Conservation (phyloP, 1,140 invertebrate genomes). For the Drosophila bocki region DNA sequence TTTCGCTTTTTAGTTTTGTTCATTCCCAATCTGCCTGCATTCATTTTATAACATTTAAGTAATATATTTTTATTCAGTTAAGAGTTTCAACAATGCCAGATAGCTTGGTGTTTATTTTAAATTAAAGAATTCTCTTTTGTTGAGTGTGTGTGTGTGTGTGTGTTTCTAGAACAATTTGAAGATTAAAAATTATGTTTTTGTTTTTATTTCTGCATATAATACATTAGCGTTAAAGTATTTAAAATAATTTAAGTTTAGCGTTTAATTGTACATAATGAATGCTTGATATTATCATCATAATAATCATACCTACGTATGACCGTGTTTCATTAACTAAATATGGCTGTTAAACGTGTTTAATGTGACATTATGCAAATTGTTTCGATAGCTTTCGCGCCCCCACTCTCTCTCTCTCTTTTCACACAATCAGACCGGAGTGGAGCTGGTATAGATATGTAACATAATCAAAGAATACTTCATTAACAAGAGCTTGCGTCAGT, state of each 20-base stretch:
- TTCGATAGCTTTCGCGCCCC: conserved; percentile 6
- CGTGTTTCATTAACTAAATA: conserved; percentile 79
- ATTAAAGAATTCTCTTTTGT: conserved; percentile 70
- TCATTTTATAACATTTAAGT: conserved; percentile 29
- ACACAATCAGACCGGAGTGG: conserved; percentile 32
- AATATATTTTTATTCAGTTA: conserved; percentile 23
- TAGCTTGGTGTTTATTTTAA: conserved; percentile 54
- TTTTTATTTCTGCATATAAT: conserved; percentile 64
- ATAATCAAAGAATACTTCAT: conserved; percentile 77
- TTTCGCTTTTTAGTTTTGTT: conserved; percentile 38
- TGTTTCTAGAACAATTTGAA: conserved; percentile 15
- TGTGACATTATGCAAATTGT: conserved; percentile 44
- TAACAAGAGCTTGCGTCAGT: conserved; percentile 73
- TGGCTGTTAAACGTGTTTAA: conserved; percentile 70
- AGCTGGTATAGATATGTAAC: conserved; percentile 36
- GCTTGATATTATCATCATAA: conserved; percentile 63
- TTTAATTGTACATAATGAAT: conserved; percentile 72
- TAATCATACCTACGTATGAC: conserved; percentile 18
- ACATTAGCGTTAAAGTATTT: conserved; percentile 68
- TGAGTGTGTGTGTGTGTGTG: neutral
- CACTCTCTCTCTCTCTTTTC: conserved; percentile 20
- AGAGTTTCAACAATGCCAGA: conserved; percentile 19
- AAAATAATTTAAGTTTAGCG: conserved; percentile 68
- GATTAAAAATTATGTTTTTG: conserved; percentile 25
- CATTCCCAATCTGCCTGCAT: conserved; percentile 36